Evolutionary conservation across 37 sponge, comb jelly and placozoan species (phyloP), one percentile per base, ranked within the genome.

Genomic region (Ephydatia muelleri): DNA sequence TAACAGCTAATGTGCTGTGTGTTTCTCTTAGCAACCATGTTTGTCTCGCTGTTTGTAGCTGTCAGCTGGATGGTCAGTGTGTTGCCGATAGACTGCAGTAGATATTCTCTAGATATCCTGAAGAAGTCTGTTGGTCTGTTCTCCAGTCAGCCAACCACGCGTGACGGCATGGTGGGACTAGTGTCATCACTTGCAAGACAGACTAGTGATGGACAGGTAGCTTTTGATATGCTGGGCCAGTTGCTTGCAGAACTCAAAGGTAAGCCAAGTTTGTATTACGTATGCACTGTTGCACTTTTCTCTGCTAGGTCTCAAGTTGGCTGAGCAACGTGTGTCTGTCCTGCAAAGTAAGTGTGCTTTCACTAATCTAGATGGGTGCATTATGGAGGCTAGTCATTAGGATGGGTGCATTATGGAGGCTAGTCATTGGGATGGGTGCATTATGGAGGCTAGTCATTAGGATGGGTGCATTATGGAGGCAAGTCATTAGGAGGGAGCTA

Each of bases 11-110:
- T 3, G 5, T 35, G 11, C 5, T 25, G 16, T 36, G 30, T 9
- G 16, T 77, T 11, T 77, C 22, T 36, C 14, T 66, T 65, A 6
- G 34, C 11, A n/a, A 32, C 31, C 29, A 22, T 49, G 70, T 3
- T 27, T 40, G 30, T 31, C 25, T 30, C 26, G 27, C 34, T 47
- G 1, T 43, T 30, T 93, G 21, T 81, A 89, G 90, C 86, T 85
- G 90, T 93, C 1, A 38, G 43, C 34, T 69, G 65, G 40, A 68
- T 93, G 70, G 65, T 93, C 65, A 16, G 38, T 22, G 80, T 65
- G 31, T 35, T 92, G 0, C 79, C 90, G 21, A 74, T 92, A 5
- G 92, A 92, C 73, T 80, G 57, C 68, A 92, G 92, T 38, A n/a
- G 78, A 35, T 92, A 92, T 39, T 77, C 89, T 8, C 32, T 38